Base-by-base conservation (phyloP, 2,113 vertebrate species). In the Myotis davidii region DNA sequence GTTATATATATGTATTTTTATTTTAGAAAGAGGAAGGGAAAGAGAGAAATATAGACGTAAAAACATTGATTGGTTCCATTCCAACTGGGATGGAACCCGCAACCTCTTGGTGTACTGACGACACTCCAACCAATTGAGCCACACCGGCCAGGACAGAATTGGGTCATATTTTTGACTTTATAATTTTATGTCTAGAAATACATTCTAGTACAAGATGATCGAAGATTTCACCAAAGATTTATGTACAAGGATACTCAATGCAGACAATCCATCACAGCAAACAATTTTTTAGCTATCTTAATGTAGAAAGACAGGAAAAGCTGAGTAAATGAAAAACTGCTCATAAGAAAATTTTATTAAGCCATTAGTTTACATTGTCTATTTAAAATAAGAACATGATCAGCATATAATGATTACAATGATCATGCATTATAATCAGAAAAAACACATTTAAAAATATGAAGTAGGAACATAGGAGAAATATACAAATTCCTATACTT, bases 381-480 rank as follows among this genome's bases (percentile, higher is more conserved):
- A 88, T 64, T 73, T 93, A 88, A 88, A 93, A 93, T 42, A 34
- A 93, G 52, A 93, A 61, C 52, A 93, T 87, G 20, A 64, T 59
- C 65, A 87, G 42, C 73, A 52, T 64, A 72, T 88, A 72, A 88
- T n/a, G n/a, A 82, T 88, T 94, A 81, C n/a, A 81, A 73, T 74
- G 54, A 77, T 67, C 37, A 84, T 69, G 25, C 77, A 78, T 45
- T 72, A 73, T 56, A 85, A 73, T 54, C 21, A 65, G 34, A 90
- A 79, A 73, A 56, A 92, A 59, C 37, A 37, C 20, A 20, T 56
- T 87, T 76, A 16, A 59, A 95, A 74, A 76, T 69, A 25, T 90
- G 20, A 32, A 90, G 11, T 52, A 72, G 25, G 37, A 27, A 52
- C 37, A 93, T 85, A 45, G 56, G 37, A 37, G 39, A 77, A 94